phyloP scores from a whole-genome alignment of 2,113 vertebrate genomes.

The Glaucidium brasilianum region DNA sequence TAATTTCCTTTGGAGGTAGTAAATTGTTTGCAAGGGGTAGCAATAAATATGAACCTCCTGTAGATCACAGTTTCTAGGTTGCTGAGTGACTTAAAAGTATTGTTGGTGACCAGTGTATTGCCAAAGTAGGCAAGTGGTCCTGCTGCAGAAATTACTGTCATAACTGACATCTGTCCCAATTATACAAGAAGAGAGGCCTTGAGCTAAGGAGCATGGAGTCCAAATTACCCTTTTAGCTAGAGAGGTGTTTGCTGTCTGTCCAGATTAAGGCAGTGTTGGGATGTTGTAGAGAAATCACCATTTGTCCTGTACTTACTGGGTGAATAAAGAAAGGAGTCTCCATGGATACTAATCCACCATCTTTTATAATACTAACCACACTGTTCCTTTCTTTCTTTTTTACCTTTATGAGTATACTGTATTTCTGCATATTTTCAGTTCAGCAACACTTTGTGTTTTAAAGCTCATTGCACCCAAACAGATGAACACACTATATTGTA shows the following conservation, averaged over 20 bases:
- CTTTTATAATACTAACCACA: neutral
- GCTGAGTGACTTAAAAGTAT: neutral
- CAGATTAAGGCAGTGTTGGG: neutral
- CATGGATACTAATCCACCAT: slow-evolving; percentile 42
- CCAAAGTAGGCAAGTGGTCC: neutral
- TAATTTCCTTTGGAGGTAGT: neutral
- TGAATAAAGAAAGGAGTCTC: neutral
- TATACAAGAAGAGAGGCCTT: neutral
- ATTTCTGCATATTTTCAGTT: neutral
- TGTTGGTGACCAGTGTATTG: neutral
- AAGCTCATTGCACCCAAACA: neutral
- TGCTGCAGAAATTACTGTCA: neutral
- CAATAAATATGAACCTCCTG: neutral
- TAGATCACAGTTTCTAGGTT: neutral
- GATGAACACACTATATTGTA: neutral
- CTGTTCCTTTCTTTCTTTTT: neutral
- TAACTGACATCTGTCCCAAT: neutral
- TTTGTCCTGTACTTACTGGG: neutral
- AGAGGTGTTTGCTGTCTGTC: neutral
- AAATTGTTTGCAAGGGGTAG: neutral
- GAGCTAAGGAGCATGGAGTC: neutral
- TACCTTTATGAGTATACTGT: neutral
- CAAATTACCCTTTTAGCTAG: neutral
- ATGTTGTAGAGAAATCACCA: slow-evolving; percentile 2
- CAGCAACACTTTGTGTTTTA: neutral